Evolutionary conservation across 2,113 vertebrate species (phyloP).

Genomic region (Ivindomyrus marchei): DNA sequence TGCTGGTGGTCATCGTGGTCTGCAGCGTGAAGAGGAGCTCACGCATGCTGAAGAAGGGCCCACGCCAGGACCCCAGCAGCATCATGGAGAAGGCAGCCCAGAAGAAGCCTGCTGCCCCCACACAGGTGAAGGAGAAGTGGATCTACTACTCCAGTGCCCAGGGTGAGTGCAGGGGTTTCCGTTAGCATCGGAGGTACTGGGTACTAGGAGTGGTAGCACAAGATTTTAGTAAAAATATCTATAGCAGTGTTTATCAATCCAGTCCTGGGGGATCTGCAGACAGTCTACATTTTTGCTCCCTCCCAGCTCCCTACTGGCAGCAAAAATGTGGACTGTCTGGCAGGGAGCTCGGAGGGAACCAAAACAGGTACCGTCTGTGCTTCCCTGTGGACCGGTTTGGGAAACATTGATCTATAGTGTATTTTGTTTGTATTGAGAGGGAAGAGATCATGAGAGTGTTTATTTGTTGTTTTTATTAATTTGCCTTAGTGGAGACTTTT

Average conservation of each 20-base stretch:
- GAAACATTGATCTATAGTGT: background rate
- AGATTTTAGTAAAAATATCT: background rate
- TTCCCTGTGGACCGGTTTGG: background rate
- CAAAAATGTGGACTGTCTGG: background rate
- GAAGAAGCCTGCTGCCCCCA: conserved; percentile 69
- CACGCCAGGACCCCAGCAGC: conserved; percentile 85
- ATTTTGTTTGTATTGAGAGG: background rate
- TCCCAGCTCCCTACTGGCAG: background rate
- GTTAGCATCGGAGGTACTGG: background rate
- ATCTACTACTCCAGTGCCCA: conserved; percentile 90
- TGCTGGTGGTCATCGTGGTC: conserved; percentile 85
- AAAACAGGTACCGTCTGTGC: background rate
- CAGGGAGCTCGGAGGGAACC: background rate
- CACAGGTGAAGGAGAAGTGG: conserved; percentile 84
- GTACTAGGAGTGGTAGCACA: background rate
- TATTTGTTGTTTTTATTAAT: background rate
- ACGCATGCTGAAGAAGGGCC: conserved; percentile 84
- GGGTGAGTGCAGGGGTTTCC: conserved; percentile 61
- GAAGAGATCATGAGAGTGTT: background rate
- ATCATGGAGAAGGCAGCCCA: conserved; percentile 88
- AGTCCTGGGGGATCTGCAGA: background rate
- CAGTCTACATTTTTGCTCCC: background rate
- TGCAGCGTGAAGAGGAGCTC: conserved; percentile 91
- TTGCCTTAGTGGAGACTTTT: background rate
- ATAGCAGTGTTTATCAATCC: background rate